Base-by-base conservation (phyloP, 2,113 vertebrate species). In the Glaucomys volans region DNA sequence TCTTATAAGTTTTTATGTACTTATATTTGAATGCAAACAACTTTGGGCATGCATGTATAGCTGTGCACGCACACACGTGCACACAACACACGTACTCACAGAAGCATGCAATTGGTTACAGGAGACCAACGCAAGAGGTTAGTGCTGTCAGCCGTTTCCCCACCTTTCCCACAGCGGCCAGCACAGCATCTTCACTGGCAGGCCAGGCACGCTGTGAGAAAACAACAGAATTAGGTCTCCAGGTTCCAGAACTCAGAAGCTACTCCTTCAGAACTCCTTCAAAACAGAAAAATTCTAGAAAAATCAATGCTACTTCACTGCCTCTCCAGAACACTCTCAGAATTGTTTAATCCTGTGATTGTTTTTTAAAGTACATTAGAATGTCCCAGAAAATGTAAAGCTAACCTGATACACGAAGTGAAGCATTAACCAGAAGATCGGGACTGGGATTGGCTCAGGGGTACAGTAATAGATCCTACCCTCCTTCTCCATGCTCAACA, bases 361-460 rank as follows among this genome's bases (percentile, higher is more conserved):
- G 76, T 87, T 91, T 62, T 89, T 75, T 10, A 93, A 93, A 85
- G 86, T 30, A 77, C 89, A 66, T 18, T 50, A n/a, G 85, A 87
- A 92, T 40, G 69, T 92, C 96, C 84, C 75, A 87, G 88, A 96
- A 94, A 90, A 92, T 52, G 26, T 74, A 77, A 90, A 42, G 75
- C 40, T 24, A 94, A 57, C 37, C 62, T 77, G 59, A 93, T 64
- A 37, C 32, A 74, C 52, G 40, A 74, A 94, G 20, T 26, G n/a
- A 17, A 22, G 66, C 28, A 30, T 54, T 67, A 52, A 67, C 76
- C 37, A 83, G 28, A 30, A 66, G 54, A 47, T 26, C 13, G 0
- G n/a, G 87, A 64, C 64, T 10, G 50, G 66, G 57, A 42, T 69
- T 57, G 40, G 50, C 42, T 80, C 10, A 2, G 37, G 37, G 57